Base-by-base conservation (phyloP, 2,797 vertebrate genomes). In the Toxotes lorentzi region DNA sequence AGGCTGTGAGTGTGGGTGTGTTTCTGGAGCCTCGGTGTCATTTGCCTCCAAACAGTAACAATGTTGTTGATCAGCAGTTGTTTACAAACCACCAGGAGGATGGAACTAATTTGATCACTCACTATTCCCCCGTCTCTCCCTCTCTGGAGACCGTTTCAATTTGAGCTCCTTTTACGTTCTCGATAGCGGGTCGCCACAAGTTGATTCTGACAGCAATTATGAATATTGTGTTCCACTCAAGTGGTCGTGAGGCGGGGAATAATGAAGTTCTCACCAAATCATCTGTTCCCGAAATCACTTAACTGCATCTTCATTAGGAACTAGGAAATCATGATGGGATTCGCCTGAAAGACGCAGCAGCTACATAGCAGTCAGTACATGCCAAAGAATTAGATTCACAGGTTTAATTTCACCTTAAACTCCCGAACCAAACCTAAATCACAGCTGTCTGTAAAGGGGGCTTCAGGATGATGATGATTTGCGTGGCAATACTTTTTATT, bases 191-290 rank as follows among this genome's bases (percentile, higher is more conserved):
- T 72, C 43, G 40, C 60, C 81, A 78, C 85, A 40, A 86, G 86
- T 91, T 83, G 79, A 85, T 86, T 89, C 86, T 87, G 90, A 89
- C 90, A 87, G 91, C 89, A 86, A 89, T 93, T 91, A 92, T 88
- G 83, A 86, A 89, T 81, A 90, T 87, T 41, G 64, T 81, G 89
- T 88, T 89, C 73, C 83, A 83, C 88, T 90, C 86, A 89, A 90
- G 86, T 76, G 87, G 79, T 56, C 51, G 35, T 64, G 88, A 91
- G 88, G 64, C 0, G 10, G 47, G 24, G 74, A 86, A 88, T 91
- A 91, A 93, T 91, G 88, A 88, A 83, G 82, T 89, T 84, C 87
- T 90, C 86, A 81, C 82, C 81, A 67, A 88, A 91, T 91, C 88
- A 88, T 89, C 88, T 86, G 83, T 88, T 87, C 75, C 78, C 69